phyloP scores from a whole-genome alignment of 1,140 invertebrate species.

The Halotydeus destructor region DNA sequence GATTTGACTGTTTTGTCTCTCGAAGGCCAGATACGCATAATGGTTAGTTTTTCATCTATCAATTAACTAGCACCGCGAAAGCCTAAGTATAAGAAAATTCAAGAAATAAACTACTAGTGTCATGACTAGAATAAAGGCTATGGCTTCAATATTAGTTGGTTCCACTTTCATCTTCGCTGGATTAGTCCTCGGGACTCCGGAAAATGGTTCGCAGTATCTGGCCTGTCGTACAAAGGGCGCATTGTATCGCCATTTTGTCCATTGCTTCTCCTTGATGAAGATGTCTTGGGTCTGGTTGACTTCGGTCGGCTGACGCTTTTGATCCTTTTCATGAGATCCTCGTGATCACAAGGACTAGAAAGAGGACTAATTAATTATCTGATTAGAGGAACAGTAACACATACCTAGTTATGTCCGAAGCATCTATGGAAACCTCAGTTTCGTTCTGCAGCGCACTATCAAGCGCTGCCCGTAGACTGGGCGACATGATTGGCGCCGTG shows the following conservation, averaged over 20 bases:
- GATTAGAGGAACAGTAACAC: neutral
- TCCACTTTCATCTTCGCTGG: constrained; percentile 15
- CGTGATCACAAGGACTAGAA: constrained; percentile 4
- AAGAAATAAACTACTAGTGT: no score
- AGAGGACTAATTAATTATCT: neutral
- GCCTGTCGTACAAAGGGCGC: neutral
- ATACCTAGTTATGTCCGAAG: constrained; percentile 22
- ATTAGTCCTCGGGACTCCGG: constrained; percentile 36
- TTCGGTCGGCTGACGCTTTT: constrained; percentile 14
- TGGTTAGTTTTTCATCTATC: no score
- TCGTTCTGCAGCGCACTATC: constrained; percentile 46
- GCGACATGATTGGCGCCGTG: constrained; percentile 42
- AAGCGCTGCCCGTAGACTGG: constrained; percentile 45
- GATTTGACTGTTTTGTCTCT: no score
- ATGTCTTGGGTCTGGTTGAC: constrained; percentile 5
- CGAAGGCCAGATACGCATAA: neutral
- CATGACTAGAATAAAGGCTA: no score
- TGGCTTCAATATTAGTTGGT: no score
- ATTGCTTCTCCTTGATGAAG: neutral
- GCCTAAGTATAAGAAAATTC: no score
- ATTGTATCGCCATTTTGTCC: neutral
- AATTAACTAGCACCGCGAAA: no score
- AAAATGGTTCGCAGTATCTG: constrained; percentile 24
- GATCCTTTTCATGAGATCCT: constrained; percentile 15
- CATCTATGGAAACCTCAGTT: constrained; percentile 47